Percentiles rank a stretch among this genome's conserved stretches.
Evolutionary conservation across 2,113 vertebrate species (phyloP).

Genomic region (Embiotoca jacksoni): DNA sequence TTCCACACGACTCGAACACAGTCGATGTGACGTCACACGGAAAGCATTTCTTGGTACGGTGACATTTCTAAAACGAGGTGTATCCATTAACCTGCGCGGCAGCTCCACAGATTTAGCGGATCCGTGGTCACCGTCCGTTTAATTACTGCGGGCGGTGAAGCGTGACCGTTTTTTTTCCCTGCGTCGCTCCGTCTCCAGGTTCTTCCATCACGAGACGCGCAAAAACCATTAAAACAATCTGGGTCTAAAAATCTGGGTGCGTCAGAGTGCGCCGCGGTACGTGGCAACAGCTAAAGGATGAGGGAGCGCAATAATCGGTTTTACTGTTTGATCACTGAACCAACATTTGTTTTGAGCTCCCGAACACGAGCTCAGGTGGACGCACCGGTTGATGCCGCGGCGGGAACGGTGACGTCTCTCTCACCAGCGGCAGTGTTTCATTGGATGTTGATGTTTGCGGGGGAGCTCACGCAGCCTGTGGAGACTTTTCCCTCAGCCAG

Average conservation of each 20-base stretch:
- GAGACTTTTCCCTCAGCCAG: too few relatives aligned
- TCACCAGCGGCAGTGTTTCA: too few relatives aligned
- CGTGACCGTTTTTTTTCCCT: conserved; percentile 28
- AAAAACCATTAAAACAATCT: conserved; percentile 5
- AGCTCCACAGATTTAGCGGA: conserved; percentile 38
- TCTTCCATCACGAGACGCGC: conserved; percentile 8
- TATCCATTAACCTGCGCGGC: conserved; percentile 16
- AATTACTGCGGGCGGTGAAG: conserved; percentile 48
- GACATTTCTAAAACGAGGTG: neutral
- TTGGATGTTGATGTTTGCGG: too few relatives aligned
- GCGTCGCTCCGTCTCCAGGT: neutral
- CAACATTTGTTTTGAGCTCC: too few relatives aligned
- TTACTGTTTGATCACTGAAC: too few relatives aligned
- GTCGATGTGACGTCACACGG: neutral
- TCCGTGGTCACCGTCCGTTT: conserved; percentile 56
- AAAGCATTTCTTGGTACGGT: neutral
- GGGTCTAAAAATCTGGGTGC: neutral
- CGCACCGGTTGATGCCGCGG: too few relatives aligned
- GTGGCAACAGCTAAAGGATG: too few relatives aligned
- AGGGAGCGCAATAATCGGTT: too few relatives aligned
- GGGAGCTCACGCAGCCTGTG: too few relatives aligned
- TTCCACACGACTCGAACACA: neutral
- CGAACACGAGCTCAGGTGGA: too few relatives aligned
- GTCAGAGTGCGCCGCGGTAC: too few relatives aligned
- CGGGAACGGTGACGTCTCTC: too few relatives aligned